Evolutionary conservation across 2,113 vertebrate species (phyloP).

Genomic region (Sitta europaea): DNA sequence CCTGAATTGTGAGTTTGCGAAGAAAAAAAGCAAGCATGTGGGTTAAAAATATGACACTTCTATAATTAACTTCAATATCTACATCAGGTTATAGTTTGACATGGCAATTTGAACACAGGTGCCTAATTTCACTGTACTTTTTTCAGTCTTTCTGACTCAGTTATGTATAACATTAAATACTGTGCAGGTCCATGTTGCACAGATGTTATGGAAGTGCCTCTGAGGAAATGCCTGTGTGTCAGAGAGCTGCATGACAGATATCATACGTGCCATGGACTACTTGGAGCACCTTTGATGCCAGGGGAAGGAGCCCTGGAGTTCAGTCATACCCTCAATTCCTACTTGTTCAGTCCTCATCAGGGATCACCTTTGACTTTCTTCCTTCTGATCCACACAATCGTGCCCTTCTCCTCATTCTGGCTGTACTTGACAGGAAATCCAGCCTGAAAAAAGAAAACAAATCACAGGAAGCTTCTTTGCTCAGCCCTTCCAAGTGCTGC

Average conservation of each 20-base stretch:
- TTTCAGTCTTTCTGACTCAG: not conserved
- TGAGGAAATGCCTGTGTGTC: not conserved
- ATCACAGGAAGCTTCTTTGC: not conserved
- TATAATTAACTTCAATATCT: not conserved
- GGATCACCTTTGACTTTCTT: not conserved
- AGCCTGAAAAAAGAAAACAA: not conserved
- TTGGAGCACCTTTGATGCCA: not conserved
- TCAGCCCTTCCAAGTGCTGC: not conserved
- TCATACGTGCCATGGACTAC: not conserved
- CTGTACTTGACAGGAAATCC: not conserved
- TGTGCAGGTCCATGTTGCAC: not conserved
- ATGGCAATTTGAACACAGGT: not conserved
- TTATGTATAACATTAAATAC: not conserved
- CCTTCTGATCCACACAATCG: not conserved
- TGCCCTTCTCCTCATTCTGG: not conserved
- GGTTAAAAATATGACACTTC: not conserved
- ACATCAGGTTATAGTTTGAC: not conserved
- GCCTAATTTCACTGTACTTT: not conserved
- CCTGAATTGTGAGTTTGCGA: not conserved
- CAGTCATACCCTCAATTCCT: not conserved
- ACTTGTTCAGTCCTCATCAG: not conserved
- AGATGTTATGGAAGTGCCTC: not conserved
- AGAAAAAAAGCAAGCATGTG: not conserved
- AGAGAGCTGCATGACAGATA: not conserved
- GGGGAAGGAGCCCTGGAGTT: not conserved